These are phyloP conservation scores for Enteromius argenteus DNA, from an alignment of 2,797 vertebrate genomes.

Conservation along the genomic window DNA sequence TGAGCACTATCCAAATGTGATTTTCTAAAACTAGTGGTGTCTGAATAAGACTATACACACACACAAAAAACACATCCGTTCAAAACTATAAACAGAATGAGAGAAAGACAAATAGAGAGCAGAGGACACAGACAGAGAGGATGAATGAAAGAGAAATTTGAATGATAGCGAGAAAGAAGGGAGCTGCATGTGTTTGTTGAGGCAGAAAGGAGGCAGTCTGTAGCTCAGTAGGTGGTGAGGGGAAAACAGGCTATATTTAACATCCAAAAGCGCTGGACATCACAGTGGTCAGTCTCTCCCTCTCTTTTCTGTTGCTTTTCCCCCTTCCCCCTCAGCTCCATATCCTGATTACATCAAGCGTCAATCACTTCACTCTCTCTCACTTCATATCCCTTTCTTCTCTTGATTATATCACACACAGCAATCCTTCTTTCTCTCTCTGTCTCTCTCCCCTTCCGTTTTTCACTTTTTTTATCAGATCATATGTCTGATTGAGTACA, in stretches of 20 bases:
- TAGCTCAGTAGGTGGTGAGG: slow-evolving; percentile 30
- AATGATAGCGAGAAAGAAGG: neutral
- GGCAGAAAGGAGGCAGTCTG: slow-evolving; percentile 42
- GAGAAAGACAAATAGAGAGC: neutral
- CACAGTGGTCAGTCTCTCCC: slow-evolving; percentile 36
- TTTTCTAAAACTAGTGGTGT: neutral
- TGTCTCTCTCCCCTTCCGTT: neutral
- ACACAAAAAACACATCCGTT: neutral
- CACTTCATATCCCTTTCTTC: slow-evolving; percentile 23
- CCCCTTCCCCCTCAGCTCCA: neutral
- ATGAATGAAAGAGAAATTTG: slow-evolving; percentile 3
- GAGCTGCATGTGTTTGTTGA: slow-evolving; percentile 8
- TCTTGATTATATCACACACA: slow-evolving; percentile 38
- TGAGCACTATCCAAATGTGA: neutral
- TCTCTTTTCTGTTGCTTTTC: neutral
- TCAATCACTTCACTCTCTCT: slow-evolving; percentile 44
- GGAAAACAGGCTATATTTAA: slow-evolving; percentile 48
- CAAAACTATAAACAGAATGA: neutral
- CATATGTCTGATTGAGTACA: slow-evolving; percentile 35
- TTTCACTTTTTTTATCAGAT: slow-evolving; percentile 30
- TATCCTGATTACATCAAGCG: slow-evolving; percentile 42
- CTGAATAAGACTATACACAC: no score
- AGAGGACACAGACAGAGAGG: neutral
- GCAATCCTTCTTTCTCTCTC: slow-evolving; percentile 9
- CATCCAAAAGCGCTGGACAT: slow-evolving; percentile 41